phyloP scores from a whole-genome alignment of 2,113 vertebrate genomes.

The Trematocara zebra region DNA sequence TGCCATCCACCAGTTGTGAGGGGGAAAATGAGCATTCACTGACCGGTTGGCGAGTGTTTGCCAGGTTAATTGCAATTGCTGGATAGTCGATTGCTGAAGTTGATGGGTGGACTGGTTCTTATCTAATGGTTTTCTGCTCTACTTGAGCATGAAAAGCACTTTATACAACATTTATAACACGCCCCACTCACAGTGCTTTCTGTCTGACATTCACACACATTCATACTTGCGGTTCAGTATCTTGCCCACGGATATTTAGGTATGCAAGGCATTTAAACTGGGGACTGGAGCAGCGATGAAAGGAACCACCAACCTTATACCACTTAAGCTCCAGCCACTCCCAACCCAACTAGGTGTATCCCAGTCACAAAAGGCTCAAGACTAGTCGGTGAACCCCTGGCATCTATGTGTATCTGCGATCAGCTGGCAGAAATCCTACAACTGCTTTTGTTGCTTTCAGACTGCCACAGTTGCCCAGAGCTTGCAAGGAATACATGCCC shows the following conservation, averaged over 20 bases:
- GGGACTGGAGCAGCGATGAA: fast-evolving
- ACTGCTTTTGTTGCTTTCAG: background rate
- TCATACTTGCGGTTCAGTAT: background rate
- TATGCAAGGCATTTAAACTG: background rate
- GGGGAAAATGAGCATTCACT: fast-evolving
- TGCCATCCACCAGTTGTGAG: background rate
- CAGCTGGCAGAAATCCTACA: background rate
- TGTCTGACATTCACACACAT: background rate
- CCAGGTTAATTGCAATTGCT: background rate
- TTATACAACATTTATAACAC: background rate
- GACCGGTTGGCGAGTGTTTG: background rate
- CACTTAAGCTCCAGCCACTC: background rate
- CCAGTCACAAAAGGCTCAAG: background rate
- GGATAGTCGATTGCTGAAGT: background rate
- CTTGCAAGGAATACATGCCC: background rate
- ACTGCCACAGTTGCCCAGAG: background rate
- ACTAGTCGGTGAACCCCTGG: background rate
- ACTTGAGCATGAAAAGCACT: background rate
- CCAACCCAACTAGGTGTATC: background rate
- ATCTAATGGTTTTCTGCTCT: background rate
- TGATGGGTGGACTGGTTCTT: background rate
- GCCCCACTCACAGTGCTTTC: background rate
- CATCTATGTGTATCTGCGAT: background rate
- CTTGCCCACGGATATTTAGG: background rate
- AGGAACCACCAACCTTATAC: background rate